Evolutionary conservation across 2,113 vertebrate genomes (phyloP), one percentile per base, ranked within the genome.

Genomic region (Megalops atlanticus): DNA sequence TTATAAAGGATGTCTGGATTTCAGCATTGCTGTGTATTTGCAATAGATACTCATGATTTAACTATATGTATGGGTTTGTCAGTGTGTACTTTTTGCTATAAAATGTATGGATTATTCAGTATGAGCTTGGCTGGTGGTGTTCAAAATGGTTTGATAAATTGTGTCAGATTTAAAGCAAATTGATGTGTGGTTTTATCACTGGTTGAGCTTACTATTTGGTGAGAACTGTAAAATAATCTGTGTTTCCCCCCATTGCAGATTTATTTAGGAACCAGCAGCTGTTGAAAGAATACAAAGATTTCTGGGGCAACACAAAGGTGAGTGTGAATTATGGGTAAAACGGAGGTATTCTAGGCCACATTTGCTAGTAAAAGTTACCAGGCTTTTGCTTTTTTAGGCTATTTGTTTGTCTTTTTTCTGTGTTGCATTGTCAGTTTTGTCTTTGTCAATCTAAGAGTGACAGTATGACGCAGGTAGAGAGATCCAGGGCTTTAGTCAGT

Each of bases 281-380:
- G 84, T 87, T 99, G 89, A 96, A 93, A 85, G 98, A 99, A 88
- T 99, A 99, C 91, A 96, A 91, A 90, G 95, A 98, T 83, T 99
- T 99, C 88, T 94, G 98, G 92, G 98, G 98, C 89, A 96, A 97
- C 87, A 99, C 98, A 33, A 98, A 98, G 96, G 98, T 99, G 91
- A 94, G 89, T 40, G n/a, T 14, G 1, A 70, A 5, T 54, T 3
- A n/a, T 24, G 5, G 52, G 52, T 2, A n/a, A n/a, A n/a, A n/a
- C n/a, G n/a, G n/a, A n/a, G n/a, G n/a, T n/a, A n/a, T n/a, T n/a
- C n/a, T n/a, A n/a, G n/a, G n/a, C n/a, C n/a, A n/a, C n/a, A n/a
- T n/a, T n/a, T n/a, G n/a, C n/a, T n/a, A n/a, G n/a, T n/a, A n/a
- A n/a, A n/a, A n/a, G n/a, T n/a, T n/a, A n/a, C n/a, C n/a, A n/a